Base-by-base conservation (phyloP, 1,140 invertebrate species). In the Planococcus citri region DNA sequence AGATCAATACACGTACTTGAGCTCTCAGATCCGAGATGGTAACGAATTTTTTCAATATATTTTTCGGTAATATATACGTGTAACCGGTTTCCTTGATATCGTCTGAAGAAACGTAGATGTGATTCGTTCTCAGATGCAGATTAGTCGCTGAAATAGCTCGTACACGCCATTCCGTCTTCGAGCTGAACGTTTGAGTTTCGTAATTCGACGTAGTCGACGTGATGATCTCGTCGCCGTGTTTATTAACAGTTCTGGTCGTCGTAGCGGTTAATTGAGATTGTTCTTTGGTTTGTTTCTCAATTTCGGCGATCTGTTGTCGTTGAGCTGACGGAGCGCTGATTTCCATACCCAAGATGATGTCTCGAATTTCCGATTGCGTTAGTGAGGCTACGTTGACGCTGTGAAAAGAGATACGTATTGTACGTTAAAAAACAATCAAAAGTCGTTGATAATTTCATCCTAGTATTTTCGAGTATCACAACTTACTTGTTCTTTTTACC, bases 321-420 rank as follows among this genome's bases (percentile, higher is more conserved):
- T 99, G 96, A 0, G 95, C 95, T 0, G 95, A 98, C 0, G 97
- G 97, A 0, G 97, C 97, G 37, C 94, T 97, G 72, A 99, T 99
- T 81, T 99, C 97, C 96, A 99, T 99, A 76, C 97, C 97, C 27
- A 99, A 83, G 75, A 99, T 98, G 71, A 99, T 99, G 78, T 99
- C 97, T 71, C 97, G 87, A 75, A 99, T 98, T 83, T 99, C 97
- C 0, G 95, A 98, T 77, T 99, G 97, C 0, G 97, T 99, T 12
- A 99, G 81, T 0, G 96, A 99, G 0, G 95, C 95, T 0, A 99
- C 96, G 78, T 99, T 99, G 0, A 99, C 97, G 76, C 86, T 88
- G 25, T 9, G 25, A 24, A 77, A 68, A 80, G 78, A 73, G 29
- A 12, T 33, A 3, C 29, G 12, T 33, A 6, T 33, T 33, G 12